Evolutionary conservation across 2,113 vertebrate species (phyloP), one percentile per base, ranked within the genome.

Genomic region (Lophius piscatorius): DNA sequence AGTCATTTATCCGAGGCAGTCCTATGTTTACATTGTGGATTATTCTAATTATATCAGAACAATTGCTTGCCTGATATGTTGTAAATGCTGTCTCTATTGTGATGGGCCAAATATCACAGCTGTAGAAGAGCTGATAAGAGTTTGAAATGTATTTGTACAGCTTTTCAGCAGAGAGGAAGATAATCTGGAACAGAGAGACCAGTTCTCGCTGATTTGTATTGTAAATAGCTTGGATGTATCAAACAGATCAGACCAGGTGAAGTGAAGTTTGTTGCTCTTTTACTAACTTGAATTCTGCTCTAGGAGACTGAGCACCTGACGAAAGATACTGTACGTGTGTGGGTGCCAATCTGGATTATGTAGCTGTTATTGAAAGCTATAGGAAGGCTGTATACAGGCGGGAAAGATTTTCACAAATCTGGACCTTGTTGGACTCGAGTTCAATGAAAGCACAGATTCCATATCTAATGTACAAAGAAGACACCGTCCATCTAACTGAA

Each of bases 11-110:
- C 63, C 61, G 31, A 74, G 70, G 74, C 62, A 76, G 76, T 83
- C 77, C 63, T 85, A 90, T 88, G 90, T 92, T 91, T 90, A 91
- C 89, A 90, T 85, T 74, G 80, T 86, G 81, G 80, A 82, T 85
- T 78, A 75, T 59, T 84, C 59, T 68, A n/a, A n/a, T n/a, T 61
- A 74, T 88, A 81, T 88, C 82, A 84, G 87, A 84, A 86, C 88
- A 86, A 80, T 67, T 45, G 61, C 78, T 78, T 67, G 70, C 82
- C 69, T 59, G 80, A 80, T 81, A 66, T 63, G 46, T 82, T 74
- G 82, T 80, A 70, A 74, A 80, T 45, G 52, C 71, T 47, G 58
- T 86, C 60, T 81, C 50, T 74, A 20, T 83, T 51, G 55, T 66
- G 51, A 62, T 29, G 73, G 84, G 80, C 78, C 80, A 78, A 82